Conservation (phyloP, 2,113 vertebrate genomes). For the Daphoenositta chrysoptera region DNA sequence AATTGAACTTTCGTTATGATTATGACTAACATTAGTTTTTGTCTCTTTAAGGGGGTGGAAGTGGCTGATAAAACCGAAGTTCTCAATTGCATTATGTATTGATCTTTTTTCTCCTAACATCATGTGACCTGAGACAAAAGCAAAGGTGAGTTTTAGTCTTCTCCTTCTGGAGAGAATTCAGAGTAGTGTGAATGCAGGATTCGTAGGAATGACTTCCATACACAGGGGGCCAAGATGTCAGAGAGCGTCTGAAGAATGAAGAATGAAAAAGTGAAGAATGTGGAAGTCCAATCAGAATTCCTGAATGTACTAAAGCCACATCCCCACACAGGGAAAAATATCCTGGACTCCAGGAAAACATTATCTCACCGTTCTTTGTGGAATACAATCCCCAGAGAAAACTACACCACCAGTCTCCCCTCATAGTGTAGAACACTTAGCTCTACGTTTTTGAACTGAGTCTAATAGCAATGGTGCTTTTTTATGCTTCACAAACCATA, state of each 20-base stretch:
- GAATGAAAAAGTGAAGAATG: background rate
- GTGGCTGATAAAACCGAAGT: background rate
- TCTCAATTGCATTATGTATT: background rate
- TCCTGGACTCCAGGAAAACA: background rate
- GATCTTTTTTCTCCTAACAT: background rate
- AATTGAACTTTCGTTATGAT: background rate
- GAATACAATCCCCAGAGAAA: background rate
- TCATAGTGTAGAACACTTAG: background rate
- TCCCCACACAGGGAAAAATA: background rate
- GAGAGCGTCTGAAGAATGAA: background rate
- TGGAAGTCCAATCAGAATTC: background rate
- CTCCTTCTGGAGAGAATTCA: background rate
- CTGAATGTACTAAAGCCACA: background rate
- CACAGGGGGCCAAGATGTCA: rapidly evolving
- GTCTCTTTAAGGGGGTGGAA: background rate
- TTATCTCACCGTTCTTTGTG: background rate
- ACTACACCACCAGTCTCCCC: background rate
- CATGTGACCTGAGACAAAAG: background rate
- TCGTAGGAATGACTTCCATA: background rate
- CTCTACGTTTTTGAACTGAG: background rate
- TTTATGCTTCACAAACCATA: background rate
- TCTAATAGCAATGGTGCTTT: background rate
- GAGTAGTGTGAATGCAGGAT: background rate
- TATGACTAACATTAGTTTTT: background rate
- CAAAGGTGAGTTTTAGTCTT: background rate